These are phyloP conservation scores for Tachuris rubrigastra DNA, from an alignment of 2,113 vertebrate genomes.

Conservation along the genomic window DNA sequence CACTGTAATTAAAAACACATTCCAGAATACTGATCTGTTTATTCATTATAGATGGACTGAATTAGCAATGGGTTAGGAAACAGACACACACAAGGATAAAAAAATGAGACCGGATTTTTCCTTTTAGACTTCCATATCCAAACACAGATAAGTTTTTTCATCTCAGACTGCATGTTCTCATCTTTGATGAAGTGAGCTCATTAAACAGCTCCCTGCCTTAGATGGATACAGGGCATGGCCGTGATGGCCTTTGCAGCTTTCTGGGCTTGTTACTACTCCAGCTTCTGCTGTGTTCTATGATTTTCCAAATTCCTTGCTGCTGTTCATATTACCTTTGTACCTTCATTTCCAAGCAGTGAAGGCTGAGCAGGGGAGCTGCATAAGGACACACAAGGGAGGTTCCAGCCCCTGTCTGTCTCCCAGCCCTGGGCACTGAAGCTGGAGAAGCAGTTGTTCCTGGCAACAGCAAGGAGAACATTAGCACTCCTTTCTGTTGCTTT, in stretches of 20 bases:
- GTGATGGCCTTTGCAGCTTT: conserved; percentile 26
- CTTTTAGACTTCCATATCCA: background rate
- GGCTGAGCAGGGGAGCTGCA: background rate
- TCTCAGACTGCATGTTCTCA: background rate
- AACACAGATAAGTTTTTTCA: background rate
- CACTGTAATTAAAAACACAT: conserved; percentile 45
- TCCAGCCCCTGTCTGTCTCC: background rate
- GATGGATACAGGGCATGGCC: background rate
- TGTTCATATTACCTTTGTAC: background rate
- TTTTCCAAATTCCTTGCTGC: background rate
- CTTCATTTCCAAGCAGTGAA: background rate
- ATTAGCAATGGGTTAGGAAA: conserved; percentile 13
- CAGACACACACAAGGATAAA: background rate
- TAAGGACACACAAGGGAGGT: background rate
- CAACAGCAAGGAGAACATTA: background rate
- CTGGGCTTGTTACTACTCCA: background rate
- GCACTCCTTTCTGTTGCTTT: background rate
- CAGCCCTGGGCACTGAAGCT: background rate
- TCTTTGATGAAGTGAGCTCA: background rate
- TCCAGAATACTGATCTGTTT: conserved; percentile 14
- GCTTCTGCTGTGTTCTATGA: background rate
- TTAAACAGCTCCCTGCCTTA: background rate
- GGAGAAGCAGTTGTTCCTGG: background rate
- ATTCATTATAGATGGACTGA: background rate
- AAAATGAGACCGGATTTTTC: background rate